Conservation (phyloP, 2,797 vertebrate genomes). For the Gallinago solitaria region DNA sequence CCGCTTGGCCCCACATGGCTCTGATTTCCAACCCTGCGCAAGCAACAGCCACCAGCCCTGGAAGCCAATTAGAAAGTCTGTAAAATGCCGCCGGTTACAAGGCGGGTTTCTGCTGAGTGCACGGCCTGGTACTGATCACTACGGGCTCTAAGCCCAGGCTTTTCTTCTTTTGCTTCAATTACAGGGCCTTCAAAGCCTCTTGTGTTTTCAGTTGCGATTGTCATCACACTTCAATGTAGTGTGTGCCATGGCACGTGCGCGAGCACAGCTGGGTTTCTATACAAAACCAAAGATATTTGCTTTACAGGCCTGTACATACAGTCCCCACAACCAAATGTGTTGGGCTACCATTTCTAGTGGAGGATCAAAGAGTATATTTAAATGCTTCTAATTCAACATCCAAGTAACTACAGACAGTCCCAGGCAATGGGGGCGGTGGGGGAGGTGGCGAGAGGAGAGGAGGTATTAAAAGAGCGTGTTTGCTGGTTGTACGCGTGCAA, state of each 20-base stretch:
- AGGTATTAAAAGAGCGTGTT: not conserved
- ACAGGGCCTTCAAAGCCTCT: slow-evolving; percentile 17
- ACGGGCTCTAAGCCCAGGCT: slow-evolving; percentile 33
- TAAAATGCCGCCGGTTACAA: slow-evolving; percentile 41
- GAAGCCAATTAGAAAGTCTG: slow-evolving; percentile 45
- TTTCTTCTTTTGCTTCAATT: slow-evolving; percentile 51
- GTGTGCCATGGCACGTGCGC: not conserved
- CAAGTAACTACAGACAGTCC: not conserved
- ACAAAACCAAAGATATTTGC: slow-evolving; percentile 40
- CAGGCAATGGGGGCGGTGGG: not conserved
- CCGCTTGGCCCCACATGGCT: not conserved
- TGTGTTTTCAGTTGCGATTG: slow-evolving; percentile 54
- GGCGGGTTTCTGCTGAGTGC: not conserved
- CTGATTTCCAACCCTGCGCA: slow-evolving; percentile 21
- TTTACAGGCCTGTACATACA: not conserved
- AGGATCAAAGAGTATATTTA: slow-evolving; percentile 22
- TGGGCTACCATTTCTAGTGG: slow-evolving; percentile 5
- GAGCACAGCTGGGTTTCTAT: slow-evolving; percentile 40
- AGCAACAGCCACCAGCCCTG: slow-evolving; percentile 30
- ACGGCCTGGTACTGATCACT: slow-evolving; percentile 49
- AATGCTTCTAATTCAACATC: not conserved
- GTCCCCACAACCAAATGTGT: not conserved
- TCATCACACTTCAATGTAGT: slow-evolving; percentile 54
- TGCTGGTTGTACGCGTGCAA: not conserved
- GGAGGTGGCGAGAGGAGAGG: not conserved